Percentiles rank a stretch among this genome's conserved stretches.
Evolutionary conservation across 64 coral and sea anemone genomes (phyloP).

Genomic region (Cladopsammia gracilis): DNA sequence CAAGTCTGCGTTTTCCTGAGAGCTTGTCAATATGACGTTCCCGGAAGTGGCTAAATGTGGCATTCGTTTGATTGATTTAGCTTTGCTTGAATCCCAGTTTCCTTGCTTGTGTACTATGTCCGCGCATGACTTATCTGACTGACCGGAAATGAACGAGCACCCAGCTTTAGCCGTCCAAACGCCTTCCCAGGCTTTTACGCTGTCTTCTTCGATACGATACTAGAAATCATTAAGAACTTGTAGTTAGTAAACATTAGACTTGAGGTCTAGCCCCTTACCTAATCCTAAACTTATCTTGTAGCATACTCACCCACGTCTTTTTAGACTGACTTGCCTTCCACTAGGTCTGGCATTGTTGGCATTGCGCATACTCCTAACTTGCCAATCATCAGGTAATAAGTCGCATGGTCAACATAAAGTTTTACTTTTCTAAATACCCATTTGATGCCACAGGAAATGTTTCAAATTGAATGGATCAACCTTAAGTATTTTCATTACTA

Average conservation of each 20-base stretch:
- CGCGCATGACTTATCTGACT: neutral
- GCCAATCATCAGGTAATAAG: too few species aligned
- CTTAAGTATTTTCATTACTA: too few species aligned
- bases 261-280: too few species aligned
- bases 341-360: too few species aligned
- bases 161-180: slow-evolving; percentile 30
- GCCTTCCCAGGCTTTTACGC: slow-evolving; percentile 14
- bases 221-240: neutral
- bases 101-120: neutral
- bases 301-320: too few species aligned
- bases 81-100: slow-evolving; percentile 22
- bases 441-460: too few species aligned
- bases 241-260: neutral
- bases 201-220: slow-evolving; percentile 62
- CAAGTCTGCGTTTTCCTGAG: neutral
- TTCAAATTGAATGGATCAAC: too few species aligned
- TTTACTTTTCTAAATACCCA: too few species aligned
- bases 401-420: too few species aligned
- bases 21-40: neutral
- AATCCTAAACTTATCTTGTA: too few species aligned
- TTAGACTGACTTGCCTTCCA: too few species aligned
- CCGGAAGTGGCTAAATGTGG: slow-evolving; percentile 30
- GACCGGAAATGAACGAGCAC: neutral
- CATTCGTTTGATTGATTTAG: neutral
- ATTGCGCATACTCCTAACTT: too few species aligned